Conservation (phyloP, 2,888 invertebrate genomes). For the Metacarcinus magister region DNA sequence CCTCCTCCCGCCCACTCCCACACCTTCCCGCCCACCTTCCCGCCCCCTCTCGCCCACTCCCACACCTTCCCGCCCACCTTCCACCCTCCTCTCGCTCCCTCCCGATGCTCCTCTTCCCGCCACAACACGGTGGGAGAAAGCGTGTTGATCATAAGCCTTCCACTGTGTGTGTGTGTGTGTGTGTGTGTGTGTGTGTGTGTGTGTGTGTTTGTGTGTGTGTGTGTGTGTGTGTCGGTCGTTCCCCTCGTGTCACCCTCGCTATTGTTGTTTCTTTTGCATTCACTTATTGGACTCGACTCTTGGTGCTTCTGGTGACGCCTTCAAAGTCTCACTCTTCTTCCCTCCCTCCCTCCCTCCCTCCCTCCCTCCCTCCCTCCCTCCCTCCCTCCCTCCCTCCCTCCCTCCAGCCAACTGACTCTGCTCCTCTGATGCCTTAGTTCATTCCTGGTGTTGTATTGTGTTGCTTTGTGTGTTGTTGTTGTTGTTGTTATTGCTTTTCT, state of each 20-base stretch:
- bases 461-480: background rate
- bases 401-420: background rate
- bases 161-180: slow-evolving; percentile 59
- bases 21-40: background rate
- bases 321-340: background rate
- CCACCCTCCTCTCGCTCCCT: background rate
- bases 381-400: background rate
- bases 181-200: slow-evolving; percentile 32
- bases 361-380: background rate
- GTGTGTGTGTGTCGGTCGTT: too few relatives aligned
- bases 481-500: background rate
- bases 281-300: too few relatives aligned
- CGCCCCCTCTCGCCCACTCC: background rate
- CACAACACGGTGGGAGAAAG: background rate
- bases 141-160: too few relatives aligned
- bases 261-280: too few relatives aligned
- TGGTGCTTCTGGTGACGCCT: too few relatives aligned
- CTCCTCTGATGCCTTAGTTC: background rate
- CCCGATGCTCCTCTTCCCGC: too few relatives aligned
- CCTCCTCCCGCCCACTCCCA: background rate
- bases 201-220: too few relatives aligned
- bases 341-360: background rate
- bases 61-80: too few relatives aligned
- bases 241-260: too few relatives aligned
- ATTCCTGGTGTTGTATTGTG: background rate